Evolutionary conservation across 1,140 invertebrate species (phyloP).

Genomic region (Conus ventricosus): DNA sequence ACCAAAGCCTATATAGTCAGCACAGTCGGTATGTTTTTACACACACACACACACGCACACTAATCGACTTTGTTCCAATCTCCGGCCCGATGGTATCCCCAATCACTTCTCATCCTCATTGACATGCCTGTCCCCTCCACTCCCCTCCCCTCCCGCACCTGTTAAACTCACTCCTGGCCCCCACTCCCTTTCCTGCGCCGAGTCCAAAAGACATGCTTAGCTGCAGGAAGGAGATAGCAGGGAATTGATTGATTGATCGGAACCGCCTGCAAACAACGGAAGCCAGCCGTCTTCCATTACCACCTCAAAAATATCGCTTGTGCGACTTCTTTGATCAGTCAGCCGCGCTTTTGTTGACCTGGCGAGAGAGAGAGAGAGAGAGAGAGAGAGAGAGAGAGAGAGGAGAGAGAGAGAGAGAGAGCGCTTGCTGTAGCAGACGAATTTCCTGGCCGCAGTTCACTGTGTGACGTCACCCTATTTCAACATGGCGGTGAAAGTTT

Average conservation of each 20-base stretch:
- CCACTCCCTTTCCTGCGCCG: not conserved
- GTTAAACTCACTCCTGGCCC: too few species aligned
- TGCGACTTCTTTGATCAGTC: not conserved
- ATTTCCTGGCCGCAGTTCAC: slow-evolving; percentile 1
- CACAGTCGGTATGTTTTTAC: too few species aligned
- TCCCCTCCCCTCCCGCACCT: too few species aligned
- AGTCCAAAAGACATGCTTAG: not conserved
- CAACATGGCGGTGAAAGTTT: slow-evolving; percentile 33
- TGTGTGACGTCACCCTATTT: slow-evolving; percentile 35
- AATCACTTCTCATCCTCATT: too few species aligned
- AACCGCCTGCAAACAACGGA: not conserved
- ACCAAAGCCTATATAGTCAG: too few species aligned
- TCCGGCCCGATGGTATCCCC: too few species aligned
- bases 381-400: slow-evolving; percentile 4
- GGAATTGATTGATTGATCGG: not conserved
- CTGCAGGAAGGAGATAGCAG: not conserved
- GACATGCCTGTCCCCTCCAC: not conserved
- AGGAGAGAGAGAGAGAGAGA: not conserved
- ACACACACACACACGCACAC: not conserved
- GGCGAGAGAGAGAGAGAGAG: not conserved
- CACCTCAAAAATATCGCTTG: not conserved
- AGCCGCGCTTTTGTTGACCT: not conserved
- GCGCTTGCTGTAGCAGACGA: slow-evolving; percentile 23
- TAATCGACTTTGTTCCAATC: too few species aligned
- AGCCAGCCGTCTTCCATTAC: not conserved